Evolutionary conservation across 2,113 vertebrate genomes (phyloP), one percentile per base, ranked within the genome.

Genomic region (Periophthalmodon schlosseri): DNA sequence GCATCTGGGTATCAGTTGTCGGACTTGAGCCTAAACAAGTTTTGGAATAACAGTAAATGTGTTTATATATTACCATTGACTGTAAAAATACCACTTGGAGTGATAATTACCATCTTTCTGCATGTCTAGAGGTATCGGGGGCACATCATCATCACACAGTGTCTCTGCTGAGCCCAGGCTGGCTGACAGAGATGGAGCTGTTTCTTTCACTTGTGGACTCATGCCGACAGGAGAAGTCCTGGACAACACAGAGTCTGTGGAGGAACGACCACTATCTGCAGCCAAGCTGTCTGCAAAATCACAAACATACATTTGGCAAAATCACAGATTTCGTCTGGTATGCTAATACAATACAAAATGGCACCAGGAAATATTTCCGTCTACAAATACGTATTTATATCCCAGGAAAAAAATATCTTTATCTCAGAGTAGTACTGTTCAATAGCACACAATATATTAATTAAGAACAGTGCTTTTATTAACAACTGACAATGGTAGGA

Each of bases 191-290:
- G 95, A 86, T 0, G 93, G 94, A 47, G 85, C 73, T 73, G 93
- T 95, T 85, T 96, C 96, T 82, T 94, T 70, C 28, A 96, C 84
- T 83, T 95, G 97, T 72, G 96, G 96, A 76, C 96, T 96, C 96
- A 98, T 97, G 28, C 97, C 97, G 8, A 95, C 95, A 0, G 98
- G 97, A 58, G 98, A 96, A 0, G 96, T 96, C 44, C 97, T 95
- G 46, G 95, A 92, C 74, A 93, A 78, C 63, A 93, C 68, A n/a
- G 94, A 94, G 21, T 98, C 97, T 3, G 87, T 93, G 23, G 95
- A 95, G 0, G 84, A 92, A 68, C 89, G 89, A 4, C 92, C 91
- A 0, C 93, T 89, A 74, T 98, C 96, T 85, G 94, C 95, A 86
- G 89, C 93, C 80, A 94, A 74, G 50, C 94, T 84, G 75, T 97